These are phyloP conservation scores for Spinibarbus caldwelli DNA, from an alignment of 2,797 vertebrate species.

Conservation along the genomic window DNA sequence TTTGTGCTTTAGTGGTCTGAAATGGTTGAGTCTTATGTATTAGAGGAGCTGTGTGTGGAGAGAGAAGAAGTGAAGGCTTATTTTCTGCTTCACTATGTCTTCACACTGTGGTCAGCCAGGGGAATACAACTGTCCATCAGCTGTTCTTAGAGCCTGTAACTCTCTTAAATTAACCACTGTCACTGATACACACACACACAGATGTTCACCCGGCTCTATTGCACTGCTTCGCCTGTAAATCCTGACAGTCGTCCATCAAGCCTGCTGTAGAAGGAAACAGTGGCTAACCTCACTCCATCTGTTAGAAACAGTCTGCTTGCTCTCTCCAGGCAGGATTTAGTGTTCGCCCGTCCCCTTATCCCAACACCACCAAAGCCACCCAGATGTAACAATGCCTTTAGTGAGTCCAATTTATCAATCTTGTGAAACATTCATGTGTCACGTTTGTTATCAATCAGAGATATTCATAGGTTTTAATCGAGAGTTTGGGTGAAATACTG, in stretches of 20 bases:
- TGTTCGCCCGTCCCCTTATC: conserved; percentile 42
- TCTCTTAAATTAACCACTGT: conserved; percentile 76
- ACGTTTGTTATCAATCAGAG: conserved; percentile 50
- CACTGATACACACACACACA: conserved; percentile 61
- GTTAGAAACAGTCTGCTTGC: conserved; percentile 62
- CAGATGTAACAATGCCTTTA: conserved; percentile 27
- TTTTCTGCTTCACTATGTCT: conserved; percentile 65
- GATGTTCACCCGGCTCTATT: conserved; percentile 46
- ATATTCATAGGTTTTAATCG: conserved; percentile 44
- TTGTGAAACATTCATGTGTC: conserved; percentile 38
- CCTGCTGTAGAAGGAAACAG: conserved; percentile 61
- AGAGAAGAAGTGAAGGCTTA: conserved; percentile 59
- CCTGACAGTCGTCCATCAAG: conserved; percentile 63
- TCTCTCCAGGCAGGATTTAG: conserved; percentile 53
- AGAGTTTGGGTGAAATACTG: conserved; percentile 27
- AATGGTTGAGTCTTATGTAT: conserved; percentile 31
- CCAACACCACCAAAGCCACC: conserved; percentile 48
- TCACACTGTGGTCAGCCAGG: conserved; percentile 61
- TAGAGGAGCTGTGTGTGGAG: conserved; percentile 21
- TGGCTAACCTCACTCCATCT: conserved; percentile 75
- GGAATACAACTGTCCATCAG: conserved; percentile 73
- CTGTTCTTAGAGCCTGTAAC: conserved; percentile 71
- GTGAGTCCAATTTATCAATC: conserved; percentile 55
- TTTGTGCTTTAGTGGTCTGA: neutral
- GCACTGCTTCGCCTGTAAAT: conserved; percentile 55